Conservation (phyloP, 2,113 vertebrate species). For the Salvator merianae region DNA sequence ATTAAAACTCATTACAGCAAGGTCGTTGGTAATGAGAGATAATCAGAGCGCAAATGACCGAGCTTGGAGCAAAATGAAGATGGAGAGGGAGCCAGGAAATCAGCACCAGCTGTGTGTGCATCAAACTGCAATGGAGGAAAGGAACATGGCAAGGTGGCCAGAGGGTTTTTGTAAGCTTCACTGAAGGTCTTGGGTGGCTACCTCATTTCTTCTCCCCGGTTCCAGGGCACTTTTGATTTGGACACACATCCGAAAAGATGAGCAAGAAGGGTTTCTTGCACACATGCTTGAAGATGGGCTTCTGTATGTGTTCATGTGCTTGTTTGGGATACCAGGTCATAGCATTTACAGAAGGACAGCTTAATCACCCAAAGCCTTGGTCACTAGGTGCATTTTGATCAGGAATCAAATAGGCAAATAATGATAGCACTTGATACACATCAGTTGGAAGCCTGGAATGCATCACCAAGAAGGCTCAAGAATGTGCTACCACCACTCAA, state of each 20-base stretch:
- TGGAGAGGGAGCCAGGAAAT: slow-evolving; percentile 37
- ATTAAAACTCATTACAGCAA: slow-evolving; percentile 79
- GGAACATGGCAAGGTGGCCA: slow-evolving; percentile 36
- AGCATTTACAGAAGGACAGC: neutral
- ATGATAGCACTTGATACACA: too few relatives aligned
- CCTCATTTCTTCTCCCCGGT: neutral
- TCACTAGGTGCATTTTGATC: too few relatives aligned
- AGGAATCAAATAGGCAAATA: too few relatives aligned
- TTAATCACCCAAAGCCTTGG: too few relatives aligned
- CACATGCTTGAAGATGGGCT: neutral
- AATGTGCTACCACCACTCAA: too few relatives aligned
- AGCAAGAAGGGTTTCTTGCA: neutral
- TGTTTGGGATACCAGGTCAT: neutral
- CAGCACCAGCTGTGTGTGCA: slow-evolving; percentile 1
- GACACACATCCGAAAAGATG: neutral
- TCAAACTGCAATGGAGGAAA: slow-evolving; percentile 21
- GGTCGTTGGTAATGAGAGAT: slow-evolving; percentile 77
- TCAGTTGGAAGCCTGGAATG: too few relatives aligned
- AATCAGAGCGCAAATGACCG: slow-evolving; percentile 72
- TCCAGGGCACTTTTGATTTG: neutral
- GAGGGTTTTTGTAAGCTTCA: neutral
- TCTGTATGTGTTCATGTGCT: neutral
- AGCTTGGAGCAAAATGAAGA: slow-evolving; percentile 67
- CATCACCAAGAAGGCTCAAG: too few relatives aligned
- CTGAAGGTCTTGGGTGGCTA: neutral